phyloP scores from a whole-genome alignment of 2,797 vertebrate genomes.

The Trachurus trachurus region DNA sequence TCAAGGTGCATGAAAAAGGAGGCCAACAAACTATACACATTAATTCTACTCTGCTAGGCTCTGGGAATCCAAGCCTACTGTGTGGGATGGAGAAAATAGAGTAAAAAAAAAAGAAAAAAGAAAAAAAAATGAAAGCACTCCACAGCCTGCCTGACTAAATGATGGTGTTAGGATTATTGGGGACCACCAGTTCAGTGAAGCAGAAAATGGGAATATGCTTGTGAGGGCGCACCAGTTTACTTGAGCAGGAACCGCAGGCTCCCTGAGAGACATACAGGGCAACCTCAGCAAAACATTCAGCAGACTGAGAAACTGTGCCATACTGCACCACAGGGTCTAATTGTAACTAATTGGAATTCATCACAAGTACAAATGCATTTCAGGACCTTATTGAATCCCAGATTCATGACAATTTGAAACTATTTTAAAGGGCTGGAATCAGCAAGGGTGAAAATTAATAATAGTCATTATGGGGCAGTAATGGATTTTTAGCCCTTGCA shows the following conservation, averaged over 20 bases:
- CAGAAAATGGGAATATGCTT: conserved; percentile 88
- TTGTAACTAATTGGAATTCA: conserved; percentile 82
- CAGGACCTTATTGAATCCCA: conserved; percentile 64
- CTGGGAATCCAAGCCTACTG: conserved; percentile 73
- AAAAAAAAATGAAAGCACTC: conserved; percentile 61
- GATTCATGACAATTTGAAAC: conserved; percentile 56
- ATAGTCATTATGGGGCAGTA: conserved; percentile 62
- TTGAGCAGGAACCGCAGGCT: conserved; percentile 73
- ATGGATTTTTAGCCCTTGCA: conserved; percentile 56
- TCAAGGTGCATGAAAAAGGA: conserved; percentile 59
- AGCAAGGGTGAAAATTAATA: conserved; percentile 66
- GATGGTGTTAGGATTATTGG: conserved; percentile 88
- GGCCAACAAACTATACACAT: conserved; percentile 63
- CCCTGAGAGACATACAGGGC: conserved; percentile 65
- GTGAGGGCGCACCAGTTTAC: conserved; percentile 79
- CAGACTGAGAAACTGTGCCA: conserved; percentile 19
- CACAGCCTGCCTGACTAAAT: conserved; percentile 83
- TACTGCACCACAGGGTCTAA: conserved; percentile 56
- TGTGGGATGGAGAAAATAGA: conserved; percentile 71
- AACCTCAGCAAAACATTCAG: conserved; percentile 70
- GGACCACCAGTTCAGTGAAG: conserved; percentile 86
- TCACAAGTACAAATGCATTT: conserved; percentile 59
- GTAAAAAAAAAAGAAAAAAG: background rate
- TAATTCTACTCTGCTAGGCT: conserved; percentile 77
- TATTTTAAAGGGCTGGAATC: conserved; percentile 56